Evolutionary conservation across 2,113 vertebrate genomes (phyloP), one percentile per base, ranked within the genome.

Genomic region (Acrocephalus arundinaceus): DNA sequence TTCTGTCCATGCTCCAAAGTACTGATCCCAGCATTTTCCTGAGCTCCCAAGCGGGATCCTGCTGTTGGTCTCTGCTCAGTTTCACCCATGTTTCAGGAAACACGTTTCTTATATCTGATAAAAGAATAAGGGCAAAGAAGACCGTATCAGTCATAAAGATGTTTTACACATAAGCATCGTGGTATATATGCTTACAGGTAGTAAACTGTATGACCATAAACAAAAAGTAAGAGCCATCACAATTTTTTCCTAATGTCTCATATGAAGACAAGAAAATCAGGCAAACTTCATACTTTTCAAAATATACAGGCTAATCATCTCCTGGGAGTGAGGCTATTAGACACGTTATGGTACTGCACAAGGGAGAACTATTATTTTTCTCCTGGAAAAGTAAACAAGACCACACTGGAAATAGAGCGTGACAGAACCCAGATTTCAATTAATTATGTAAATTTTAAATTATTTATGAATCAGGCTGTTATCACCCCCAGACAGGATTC

Each of bases 1-100:
- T 98, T 99, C 97, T 98, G 99, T 72, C 98, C 98, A 8, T 99
- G 99, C 97, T 99, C 99, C 98, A 99, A 97, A 18, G 99, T 99
- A 96, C 99, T 99, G 98, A 99, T 99, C 90, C 99, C 99, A 96
- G 99, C 98, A 73, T 98, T 99, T 94, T 99, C 99, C 2, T 98
- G 99, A 92, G 98, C 98, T 88, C 99, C 99, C 67, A 99, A 97
- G 43, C 99, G 98, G 70, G 98, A 99, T 71, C 98, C 99, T 46
- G 99, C 98, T 35, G 98, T 98, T 55, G 98, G 98, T 65, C 95
- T 98, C 91, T 98, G 98, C 95, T 99, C 99, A 48, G 98, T 98
- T 95, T 99, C 99, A 94, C 98, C 98, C 99, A 99, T 99, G 90
- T 82, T 98, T 97, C 94, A 48, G 85, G 92, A 82, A 96, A 96